Evolutionary conservation across 2,888 invertebrate species (phyloP).

Genomic region (Coleophora deauratella): DNA sequence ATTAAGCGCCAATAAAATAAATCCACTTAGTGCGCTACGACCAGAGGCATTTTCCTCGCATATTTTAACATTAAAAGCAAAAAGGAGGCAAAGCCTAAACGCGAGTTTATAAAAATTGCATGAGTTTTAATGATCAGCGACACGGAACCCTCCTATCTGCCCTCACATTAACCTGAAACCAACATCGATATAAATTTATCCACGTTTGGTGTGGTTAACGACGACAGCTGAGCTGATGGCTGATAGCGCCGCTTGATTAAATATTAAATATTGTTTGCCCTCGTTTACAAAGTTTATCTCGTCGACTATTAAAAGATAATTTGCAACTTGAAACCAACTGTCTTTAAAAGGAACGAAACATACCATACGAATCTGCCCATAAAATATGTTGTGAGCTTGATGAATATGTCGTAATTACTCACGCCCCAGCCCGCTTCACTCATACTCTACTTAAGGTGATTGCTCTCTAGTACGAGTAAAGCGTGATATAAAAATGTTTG

Average conservation of each 20-base stretch:
- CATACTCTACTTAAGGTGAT: no score
- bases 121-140: constrained; percentile 33
- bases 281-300: no score
- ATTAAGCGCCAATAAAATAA: constrained; percentile 22
- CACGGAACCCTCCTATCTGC: constrained; percentile 41
- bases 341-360: no score
- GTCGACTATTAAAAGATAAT: no score
- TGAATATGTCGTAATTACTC: no score
- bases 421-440: no score
- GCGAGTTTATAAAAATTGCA: constrained; percentile 42
- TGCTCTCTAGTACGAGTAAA: no score
- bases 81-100: constrained; percentile 31
- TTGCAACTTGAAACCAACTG: no score
- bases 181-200: constrained; percentile 8
- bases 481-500: no score
- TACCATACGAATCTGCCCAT: no score
- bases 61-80: constrained; percentile 32
- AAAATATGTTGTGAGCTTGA: no score
- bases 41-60: constrained; percentile 23
- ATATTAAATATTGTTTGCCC: constrained; percentile 4
- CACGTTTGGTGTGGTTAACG: constrained; percentile 3
- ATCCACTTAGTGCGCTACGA: constrained; percentile 29
- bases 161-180: constrained; percentile 18
- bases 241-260: not conserved
- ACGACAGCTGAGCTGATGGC: not conserved